Evolutionary conservation across 2,113 vertebrate species (phyloP), one percentile per base, ranked within the genome.

Genomic region (Rhagologus leucostigma): DNA sequence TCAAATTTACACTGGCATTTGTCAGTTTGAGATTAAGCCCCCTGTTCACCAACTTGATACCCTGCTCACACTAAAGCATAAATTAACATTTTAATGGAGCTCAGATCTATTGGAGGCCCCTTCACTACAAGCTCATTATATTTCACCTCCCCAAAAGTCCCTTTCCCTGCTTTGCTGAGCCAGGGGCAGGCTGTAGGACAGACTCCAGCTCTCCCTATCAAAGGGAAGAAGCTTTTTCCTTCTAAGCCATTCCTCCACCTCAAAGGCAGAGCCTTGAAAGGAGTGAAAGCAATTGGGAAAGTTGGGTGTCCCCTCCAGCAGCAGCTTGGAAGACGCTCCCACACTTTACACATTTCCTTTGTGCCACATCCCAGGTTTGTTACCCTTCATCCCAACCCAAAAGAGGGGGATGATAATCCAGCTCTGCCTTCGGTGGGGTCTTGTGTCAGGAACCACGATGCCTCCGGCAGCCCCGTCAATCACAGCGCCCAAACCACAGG

Each of bases 51-150:
- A 79, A 93, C 84, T 87, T 10, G 87, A 91, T 93, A 90, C 57
- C 47, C 12, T 1, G 42, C 41, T 89, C 84, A 13, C 65, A 93
- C 84, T 85, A 85, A 95, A 90, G 96, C 95, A 95, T 95, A 95
- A 95, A 97, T 97, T 97, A 92, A 77, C 96, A 97, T 97, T 69
- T 92, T 96, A 97, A 97, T 93, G 50, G 50, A 0, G 75, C 87
- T 80, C 23, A 1, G 24, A 44, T 82, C 90, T 88, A 78, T 75
- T 23, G 78, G 92, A 94, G 90, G 96, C 96, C 92, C 80, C 68
- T 91, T 71, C n/a, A 3, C 64, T 3, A 71, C 37, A 13, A 88
- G 92, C 90, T 96, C 94, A 90, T 95, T 95, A 65, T 33, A 80
- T 44, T 90, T 88, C 55, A 39, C 60, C 63, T 73, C 83, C 83